Percentiles rank a stretch among this genome's conserved stretches.
Evolutionary conservation across 2,113 vertebrate genomes (phyloP).

Genomic region (Himantopus leucocephalus): DNA sequence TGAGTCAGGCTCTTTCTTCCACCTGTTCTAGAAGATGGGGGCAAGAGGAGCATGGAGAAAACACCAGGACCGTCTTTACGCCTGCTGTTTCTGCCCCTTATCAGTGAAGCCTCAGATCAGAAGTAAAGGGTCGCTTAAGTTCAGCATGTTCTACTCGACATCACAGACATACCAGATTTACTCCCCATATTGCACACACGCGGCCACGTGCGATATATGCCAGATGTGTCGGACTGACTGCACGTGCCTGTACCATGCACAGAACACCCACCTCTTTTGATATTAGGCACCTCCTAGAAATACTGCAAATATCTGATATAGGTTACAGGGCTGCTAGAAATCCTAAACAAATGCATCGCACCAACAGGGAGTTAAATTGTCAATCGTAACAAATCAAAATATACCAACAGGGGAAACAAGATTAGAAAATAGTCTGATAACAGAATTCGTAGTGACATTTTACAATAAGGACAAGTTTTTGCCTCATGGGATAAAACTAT

Average conservation of each 20-base stretch:
- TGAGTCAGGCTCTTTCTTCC: neutral
- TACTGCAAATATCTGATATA: neutral
- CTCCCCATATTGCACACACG: fast-evolving
- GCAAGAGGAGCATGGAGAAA: neutral
- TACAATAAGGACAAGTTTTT: neutral
- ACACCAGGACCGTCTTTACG: neutral
- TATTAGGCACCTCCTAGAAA: neutral
- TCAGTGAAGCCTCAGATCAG: neutral
- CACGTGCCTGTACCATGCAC: no score
- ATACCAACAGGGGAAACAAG: neutral
- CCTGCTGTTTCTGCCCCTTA: neutral
- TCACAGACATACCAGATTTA: neutral
- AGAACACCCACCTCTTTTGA: neutral
- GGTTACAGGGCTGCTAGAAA: neutral
- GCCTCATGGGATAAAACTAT: neutral
- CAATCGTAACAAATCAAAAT: neutral
- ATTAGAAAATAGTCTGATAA: neutral
- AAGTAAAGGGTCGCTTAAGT: neutral
- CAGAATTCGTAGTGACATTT: neutral
- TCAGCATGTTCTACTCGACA: neutral
- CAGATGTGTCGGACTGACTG: neutral
- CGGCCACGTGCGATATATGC: neutral
- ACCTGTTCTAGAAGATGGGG: neutral
- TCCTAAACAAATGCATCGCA: neutral
- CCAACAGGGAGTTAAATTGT: neutral